Percentiles rank a stretch among this genome's conserved stretches.
These are phyloP conservation scores for Anadara kagoshimensis DNA, from an alignment of 1,140 invertebrate species.

Conservation along the genomic window DNA sequence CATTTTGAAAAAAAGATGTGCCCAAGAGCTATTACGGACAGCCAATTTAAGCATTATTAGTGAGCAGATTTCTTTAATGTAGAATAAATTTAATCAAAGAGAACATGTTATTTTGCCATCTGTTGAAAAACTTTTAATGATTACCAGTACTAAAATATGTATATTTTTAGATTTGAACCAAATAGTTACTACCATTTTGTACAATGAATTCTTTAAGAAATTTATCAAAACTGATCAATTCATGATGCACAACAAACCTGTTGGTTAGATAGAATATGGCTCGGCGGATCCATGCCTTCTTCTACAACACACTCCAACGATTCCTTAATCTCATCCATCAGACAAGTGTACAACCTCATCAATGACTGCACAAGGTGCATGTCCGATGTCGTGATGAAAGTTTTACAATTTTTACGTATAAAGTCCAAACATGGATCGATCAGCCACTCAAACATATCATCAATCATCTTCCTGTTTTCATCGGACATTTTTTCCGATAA, in stretches of 20 bases:
- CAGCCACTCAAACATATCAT: constrained; percentile 68
- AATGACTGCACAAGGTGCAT: constrained; percentile 81
- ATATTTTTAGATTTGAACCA: no score
- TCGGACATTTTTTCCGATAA: constrained; percentile 73
- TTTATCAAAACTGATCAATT: no score
- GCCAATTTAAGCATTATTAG: no score
- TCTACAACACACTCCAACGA: constrained; percentile 36
- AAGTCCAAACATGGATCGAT: constrained; percentile 75
- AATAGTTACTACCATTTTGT: no score
- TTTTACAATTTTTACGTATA: constrained; percentile 78
- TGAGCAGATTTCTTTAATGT: no score
- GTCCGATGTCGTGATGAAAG: constrained; percentile 86
- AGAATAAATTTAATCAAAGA: no score
- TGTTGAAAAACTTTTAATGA: no score
- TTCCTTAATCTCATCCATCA: constrained; percentile 71
- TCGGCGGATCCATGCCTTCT: constrained; percentile 36
- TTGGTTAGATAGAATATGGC: constrained; percentile 55
- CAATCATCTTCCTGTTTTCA: constrained; percentile 57
- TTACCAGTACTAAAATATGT: no score
- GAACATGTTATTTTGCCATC: no score
- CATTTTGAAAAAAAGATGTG: no score
- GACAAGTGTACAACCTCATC: constrained; percentile 67
- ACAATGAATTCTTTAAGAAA: no score
- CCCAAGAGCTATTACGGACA: no score
- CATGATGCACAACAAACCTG: constrained; percentile 55